These are phyloP conservation scores for Eumaeus atala DNA, from an alignment of 1,140 invertebrate genomes.

Conservation along the genomic window DNA sequence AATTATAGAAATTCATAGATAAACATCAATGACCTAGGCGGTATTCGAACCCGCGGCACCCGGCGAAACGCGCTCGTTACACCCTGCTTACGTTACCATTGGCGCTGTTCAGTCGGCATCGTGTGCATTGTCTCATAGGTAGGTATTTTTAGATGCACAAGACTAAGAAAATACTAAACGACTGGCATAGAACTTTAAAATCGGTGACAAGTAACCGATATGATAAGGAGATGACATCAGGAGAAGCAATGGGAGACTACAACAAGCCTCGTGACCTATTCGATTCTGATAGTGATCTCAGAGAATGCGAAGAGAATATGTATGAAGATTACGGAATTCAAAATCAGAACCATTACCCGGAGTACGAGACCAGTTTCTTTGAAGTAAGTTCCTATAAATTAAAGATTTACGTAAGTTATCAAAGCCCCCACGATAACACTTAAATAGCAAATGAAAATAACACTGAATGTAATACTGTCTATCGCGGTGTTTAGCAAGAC, in stretches of 20 bases:
- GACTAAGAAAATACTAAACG: slow-evolving; percentile 54
- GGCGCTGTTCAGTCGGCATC: too few species aligned
- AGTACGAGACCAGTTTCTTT: slow-evolving; percentile 20
- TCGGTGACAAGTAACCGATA: slow-evolving; percentile 51
- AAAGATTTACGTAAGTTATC: not conserved
- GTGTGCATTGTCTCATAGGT: too few species aligned
- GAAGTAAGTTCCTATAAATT: slow-evolving; percentile 13
- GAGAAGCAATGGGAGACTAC: slow-evolving; percentile 55
- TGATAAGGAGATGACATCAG: slow-evolving; percentile 39
- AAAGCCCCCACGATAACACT: too few species aligned
- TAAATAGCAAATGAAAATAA: too few species aligned
- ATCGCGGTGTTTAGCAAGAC: too few species aligned
- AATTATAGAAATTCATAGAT: too few species aligned
- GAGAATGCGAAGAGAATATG: slow-evolving; percentile 30
- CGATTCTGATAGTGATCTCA: slow-evolving; percentile 46
- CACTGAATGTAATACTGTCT: too few species aligned
- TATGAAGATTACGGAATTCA: slow-evolving; percentile 40
- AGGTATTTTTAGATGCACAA: slow-evolving; percentile 56
- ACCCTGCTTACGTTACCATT: too few species aligned
- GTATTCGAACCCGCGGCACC: too few species aligned
- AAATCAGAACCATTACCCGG: slow-evolving; percentile 29
- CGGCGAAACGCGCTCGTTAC: too few species aligned
- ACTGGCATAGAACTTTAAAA: slow-evolving; percentile 56
- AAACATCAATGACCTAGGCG: too few species aligned
- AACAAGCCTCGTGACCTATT: slow-evolving; percentile 38